phyloP scores from a whole-genome alignment of 2,888 invertebrate genomes.

The Harpagoxenus sublaevis region DNA sequence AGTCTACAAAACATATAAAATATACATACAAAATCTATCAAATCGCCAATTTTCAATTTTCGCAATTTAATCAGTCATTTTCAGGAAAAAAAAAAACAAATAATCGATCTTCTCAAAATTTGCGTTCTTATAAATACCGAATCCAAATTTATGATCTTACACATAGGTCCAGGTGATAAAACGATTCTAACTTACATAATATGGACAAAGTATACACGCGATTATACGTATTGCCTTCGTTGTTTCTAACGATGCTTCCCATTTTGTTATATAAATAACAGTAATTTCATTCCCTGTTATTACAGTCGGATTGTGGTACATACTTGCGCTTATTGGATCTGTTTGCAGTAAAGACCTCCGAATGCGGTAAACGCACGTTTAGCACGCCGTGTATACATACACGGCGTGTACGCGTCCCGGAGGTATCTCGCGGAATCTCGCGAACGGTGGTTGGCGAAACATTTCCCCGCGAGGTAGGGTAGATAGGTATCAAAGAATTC shows the following conservation, averaged over 20 bases:
- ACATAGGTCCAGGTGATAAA: background rate
- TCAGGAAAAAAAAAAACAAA: background rate
- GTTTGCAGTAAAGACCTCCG: conserved; percentile 38
- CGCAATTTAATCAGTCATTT: background rate
- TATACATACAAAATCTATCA: background rate
- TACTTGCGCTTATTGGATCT: conserved; percentile 32
- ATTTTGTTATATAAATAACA: conserved; percentile 32
- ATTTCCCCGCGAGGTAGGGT: conserved; percentile 45
- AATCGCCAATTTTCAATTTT: too few species aligned
- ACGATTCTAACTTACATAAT: background rate
- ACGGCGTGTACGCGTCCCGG: conserved; percentile 13
- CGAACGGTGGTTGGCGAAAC: conserved; percentile 53
- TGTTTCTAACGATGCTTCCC: background rate
- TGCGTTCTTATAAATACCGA: background rate
- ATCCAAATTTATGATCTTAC: background rate
- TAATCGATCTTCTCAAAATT: background rate
- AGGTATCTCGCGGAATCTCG: conserved; percentile 52
- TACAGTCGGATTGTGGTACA: conserved; percentile 22
- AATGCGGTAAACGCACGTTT: conserved; percentile 40
- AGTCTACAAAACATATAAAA: too few species aligned
- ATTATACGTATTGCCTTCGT: background rate
- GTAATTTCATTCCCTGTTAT: conserved; percentile 25
- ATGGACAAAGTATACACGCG: background rate
- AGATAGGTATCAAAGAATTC: conserved; percentile 64
- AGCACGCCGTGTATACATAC: background rate